Evolutionary conservation across 2,113 vertebrate species (phyloP).

Genomic region (Paracanthobrama guichenoti): DNA sequence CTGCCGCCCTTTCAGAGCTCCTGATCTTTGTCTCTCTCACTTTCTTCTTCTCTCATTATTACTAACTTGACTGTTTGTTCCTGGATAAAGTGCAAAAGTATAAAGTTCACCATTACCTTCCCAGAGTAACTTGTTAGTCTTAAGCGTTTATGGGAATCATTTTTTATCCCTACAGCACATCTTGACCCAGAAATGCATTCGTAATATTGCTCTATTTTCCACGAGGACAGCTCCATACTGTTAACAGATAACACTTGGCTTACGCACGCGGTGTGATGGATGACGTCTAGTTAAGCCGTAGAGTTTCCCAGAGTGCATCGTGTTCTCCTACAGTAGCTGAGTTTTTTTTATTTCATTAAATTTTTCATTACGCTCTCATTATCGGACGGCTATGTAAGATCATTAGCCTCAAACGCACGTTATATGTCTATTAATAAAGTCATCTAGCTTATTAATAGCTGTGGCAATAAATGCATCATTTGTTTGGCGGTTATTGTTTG

Average conservation of each 20-base stretch:
- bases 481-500: conserved; percentile 16
- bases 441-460: conserved; percentile 32
- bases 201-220: neutral
- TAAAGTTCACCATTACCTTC: neutral
- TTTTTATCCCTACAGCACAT: conserved; percentile 11
- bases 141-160: neutral
- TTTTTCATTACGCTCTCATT: conserved; percentile 39
- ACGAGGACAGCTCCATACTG: neutral
- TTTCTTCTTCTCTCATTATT: conserved; percentile 29
- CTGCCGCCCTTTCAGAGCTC: too few relatives aligned
- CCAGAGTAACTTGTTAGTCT: conserved; percentile 20
- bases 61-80: neutral
- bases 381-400: conserved; percentile 9
- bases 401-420: neutral
- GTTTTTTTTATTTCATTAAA: conserved; percentile 16
- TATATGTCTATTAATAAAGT: conserved; percentile 11
- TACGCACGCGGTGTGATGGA: neutral
- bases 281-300: conserved; percentile 27
- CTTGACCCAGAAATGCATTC: neutral
- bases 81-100: neutral
- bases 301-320: conserved; percentile 44
- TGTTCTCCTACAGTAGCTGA: neutral
- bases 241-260: conserved; percentile 10
- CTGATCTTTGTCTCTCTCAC: conserved; percentile 29
- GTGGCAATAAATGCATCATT: neutral